Conservation (phyloP, 2,888 invertebrate species). For the Drosophila trichaetosa region DNA sequence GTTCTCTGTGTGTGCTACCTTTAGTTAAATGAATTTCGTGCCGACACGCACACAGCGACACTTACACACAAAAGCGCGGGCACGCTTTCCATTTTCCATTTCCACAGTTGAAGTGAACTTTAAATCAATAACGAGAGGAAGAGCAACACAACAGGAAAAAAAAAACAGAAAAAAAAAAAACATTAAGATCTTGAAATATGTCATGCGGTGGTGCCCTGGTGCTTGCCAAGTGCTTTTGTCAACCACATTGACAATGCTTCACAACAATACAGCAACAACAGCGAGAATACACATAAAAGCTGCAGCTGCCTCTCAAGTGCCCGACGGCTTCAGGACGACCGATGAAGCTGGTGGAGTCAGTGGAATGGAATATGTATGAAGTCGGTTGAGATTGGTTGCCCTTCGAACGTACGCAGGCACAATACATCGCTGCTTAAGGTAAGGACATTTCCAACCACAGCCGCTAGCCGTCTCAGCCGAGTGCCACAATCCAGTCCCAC, state of each 20-base stretch:
- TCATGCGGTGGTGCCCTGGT: constrained; percentile 37
- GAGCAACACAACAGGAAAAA: constrained; percentile 6
- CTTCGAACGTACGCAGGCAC: constrained; percentile 39
- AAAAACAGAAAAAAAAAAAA: constrained; percentile 1
- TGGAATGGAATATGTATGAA: constrained; percentile 41
- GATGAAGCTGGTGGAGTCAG: constrained; percentile 10
- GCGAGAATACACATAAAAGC: constrained; percentile 37
- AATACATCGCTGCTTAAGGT: constrained; percentile 63
- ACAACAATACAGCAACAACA: constrained; percentile 49
- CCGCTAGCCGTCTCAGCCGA: constrained; percentile 11
- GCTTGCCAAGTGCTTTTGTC: constrained; percentile 74
- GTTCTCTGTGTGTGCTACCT: constrained; percentile 42
- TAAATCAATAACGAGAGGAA: constrained; percentile 69
- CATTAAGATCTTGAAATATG: constrained; percentile 65
- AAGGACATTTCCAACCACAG: constrained; percentile 36
- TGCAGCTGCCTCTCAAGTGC: constrained; percentile 53
- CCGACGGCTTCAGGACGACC: constrained; percentile 10
- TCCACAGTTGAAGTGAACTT: constrained; percentile 60
- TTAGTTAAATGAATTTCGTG: constrained; percentile 69
- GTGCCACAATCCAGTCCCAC: constrained; percentile 4
- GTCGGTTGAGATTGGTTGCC: constrained; percentile 63
- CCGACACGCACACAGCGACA: constrained; percentile 50
- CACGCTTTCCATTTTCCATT: constrained; percentile 51
- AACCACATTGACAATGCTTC: constrained; percentile 73
- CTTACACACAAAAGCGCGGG: constrained; percentile 35